Percentiles rank a stretch among this genome's conserved stretches.
Conservation (phyloP, 2,113 vertebrate species). For the Maccullochella peelii region DNA sequence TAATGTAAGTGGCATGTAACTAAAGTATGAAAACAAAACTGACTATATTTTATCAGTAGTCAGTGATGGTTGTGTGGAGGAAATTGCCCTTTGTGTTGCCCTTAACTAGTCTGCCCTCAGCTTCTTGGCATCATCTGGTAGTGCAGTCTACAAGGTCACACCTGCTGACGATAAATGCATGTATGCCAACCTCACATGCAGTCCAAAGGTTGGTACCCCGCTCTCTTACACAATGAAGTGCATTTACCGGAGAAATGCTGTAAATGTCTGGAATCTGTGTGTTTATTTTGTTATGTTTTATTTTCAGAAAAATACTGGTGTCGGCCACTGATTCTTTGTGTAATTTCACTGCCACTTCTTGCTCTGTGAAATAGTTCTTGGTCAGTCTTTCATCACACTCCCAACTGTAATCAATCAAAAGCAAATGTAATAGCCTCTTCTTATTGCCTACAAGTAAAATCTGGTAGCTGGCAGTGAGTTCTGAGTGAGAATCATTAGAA, state of each 20-base stretch:
- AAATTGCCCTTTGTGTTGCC: slow-evolving; percentile 5
- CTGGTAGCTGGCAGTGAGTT: slow-evolving; percentile 2
- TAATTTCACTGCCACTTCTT: background rate
- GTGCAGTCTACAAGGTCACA: slow-evolving; percentile 92
- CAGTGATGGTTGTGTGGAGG: background rate
- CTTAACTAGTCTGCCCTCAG: slow-evolving; percentile 80
- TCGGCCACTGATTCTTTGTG: background rate
- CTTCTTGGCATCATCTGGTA: slow-evolving; percentile 93
- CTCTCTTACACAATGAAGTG: background rate
- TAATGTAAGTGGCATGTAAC: background rate
- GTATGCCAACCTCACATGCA: slow-evolving; percentile 90
- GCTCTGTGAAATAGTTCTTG: slow-evolving; percentile 8
- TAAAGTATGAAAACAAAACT: background rate
- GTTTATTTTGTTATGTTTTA: background rate
- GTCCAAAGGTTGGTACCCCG: slow-evolving; percentile 86
- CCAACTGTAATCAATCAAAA: slow-evolving; percentile 10
- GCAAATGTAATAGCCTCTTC: slow-evolving; percentile 15
- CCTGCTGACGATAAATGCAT: slow-evolving; percentile 86
- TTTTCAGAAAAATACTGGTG: background rate
- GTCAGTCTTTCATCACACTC: background rate
- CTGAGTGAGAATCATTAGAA: background rate
- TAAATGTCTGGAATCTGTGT: background rate
- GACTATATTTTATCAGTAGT: background rate
- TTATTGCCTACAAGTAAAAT: slow-evolving; percentile 13
- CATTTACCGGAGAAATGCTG: slow-evolving; percentile 10